phyloP scores from a whole-genome alignment of 2,113 vertebrate genomes.

The Mus spicilegus region DNA sequence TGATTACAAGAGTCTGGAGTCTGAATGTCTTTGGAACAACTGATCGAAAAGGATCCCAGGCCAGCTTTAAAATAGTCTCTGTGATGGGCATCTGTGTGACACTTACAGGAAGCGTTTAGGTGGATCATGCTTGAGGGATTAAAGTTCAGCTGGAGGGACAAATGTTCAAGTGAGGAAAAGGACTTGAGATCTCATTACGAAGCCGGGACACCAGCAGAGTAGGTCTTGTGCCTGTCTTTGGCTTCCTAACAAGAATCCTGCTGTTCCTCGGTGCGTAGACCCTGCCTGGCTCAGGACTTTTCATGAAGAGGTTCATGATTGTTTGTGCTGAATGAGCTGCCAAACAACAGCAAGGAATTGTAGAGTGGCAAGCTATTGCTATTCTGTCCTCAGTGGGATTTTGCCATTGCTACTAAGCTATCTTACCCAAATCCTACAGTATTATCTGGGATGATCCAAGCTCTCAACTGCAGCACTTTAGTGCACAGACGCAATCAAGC shows the following conservation, averaged over 20 bases:
- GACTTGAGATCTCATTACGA: background rate
- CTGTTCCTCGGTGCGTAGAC: background rate
- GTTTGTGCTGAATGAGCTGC: background rate
- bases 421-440: background rate
- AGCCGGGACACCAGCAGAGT: background rate
- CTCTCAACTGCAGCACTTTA: background rate
- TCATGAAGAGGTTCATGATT: background rate
- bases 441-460: background rate
- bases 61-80: constrained; percentile 40
- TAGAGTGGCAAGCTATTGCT: background rate
- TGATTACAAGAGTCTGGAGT: constrained; percentile 58
- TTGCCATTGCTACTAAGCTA: background rate
- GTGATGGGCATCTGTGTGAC: background rate
- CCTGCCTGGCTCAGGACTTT: background rate
- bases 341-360: background rate
- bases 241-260: background rate
- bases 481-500: background rate
- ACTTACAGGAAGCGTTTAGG: constrained; percentile 9
- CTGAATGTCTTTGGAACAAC: constrained; percentile 47
- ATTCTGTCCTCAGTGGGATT: background rate
- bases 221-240: background rate
- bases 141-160: background rate
- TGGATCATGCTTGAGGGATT: background rate
- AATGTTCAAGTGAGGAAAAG: background rate
- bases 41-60: constrained; percentile 40